phyloP scores from a whole-genome alignment of 2,888 invertebrate genomes.

The Timema cristinae region DNA sequence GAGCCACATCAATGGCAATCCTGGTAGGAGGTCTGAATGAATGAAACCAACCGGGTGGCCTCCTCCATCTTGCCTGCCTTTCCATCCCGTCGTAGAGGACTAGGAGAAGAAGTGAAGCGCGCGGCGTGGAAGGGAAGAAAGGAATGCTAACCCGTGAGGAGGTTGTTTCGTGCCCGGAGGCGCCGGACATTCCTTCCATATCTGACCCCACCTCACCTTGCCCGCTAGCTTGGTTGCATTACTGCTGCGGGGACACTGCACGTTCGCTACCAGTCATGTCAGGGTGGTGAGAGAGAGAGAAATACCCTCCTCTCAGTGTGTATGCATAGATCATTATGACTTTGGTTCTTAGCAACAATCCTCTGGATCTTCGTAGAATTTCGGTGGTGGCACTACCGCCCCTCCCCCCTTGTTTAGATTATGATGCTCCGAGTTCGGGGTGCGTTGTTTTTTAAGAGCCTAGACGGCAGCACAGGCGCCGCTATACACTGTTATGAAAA shows the following conservation, averaged over 20 bases:
- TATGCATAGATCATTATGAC: too few relatives aligned
- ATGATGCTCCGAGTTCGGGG: too few relatives aligned
- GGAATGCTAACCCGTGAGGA: slow-evolving; percentile 19
- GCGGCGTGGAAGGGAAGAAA: slow-evolving; percentile 27
- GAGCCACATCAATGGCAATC: slow-evolving; percentile 37
- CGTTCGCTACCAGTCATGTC: background rate
- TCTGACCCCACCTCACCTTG: slow-evolving; percentile 31
- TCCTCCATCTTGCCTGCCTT: background rate
- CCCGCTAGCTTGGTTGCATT: slow-evolving; percentile 23
- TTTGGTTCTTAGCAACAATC: too few relatives aligned
- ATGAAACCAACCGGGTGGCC: slow-evolving; percentile 43
- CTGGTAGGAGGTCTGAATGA: slow-evolving; percentile 56
- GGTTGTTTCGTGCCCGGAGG: slow-evolving; percentile 46
- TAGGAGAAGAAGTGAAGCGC: slow-evolving; percentile 34
- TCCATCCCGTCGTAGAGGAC: slow-evolving; percentile 15
- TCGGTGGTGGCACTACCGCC: too few relatives aligned
- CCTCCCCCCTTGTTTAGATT: too few relatives aligned
- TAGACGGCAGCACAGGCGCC: too few relatives aligned
- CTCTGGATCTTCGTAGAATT: too few relatives aligned
- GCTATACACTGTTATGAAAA: too few relatives aligned
- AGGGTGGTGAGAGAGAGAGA: background rate
- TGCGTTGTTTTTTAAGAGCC: too few relatives aligned
- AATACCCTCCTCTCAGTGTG: background rate
- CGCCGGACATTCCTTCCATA: slow-evolving; percentile 54
- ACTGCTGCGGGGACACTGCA: slow-evolving; percentile 19